Conservation (phyloP, 1,140 invertebrate genomes). For the Homarus americanus region DNA sequence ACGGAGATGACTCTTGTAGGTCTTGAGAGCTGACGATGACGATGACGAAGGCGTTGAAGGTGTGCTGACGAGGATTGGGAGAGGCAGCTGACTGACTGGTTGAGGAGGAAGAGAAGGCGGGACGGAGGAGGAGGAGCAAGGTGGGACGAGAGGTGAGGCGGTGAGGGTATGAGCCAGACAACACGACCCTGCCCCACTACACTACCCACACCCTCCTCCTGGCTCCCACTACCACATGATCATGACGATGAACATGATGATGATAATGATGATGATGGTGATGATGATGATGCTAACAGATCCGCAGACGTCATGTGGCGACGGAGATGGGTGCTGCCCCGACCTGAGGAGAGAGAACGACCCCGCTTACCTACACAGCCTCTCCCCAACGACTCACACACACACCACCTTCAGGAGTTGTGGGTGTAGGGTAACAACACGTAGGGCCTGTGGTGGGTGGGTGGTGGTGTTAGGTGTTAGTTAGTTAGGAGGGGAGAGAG, state of each 20-base stretch:
- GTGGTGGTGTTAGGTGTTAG: background rate
- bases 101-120: background rate
- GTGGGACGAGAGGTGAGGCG: background rate
- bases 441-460: too few species aligned
- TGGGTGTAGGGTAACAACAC: too few species aligned
- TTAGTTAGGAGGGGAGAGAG: background rate
- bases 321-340: conserved; percentile 35
- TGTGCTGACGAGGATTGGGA: too few species aligned
- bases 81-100: background rate
- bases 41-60: too few species aligned
- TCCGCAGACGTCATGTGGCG: conserved; percentile 42
- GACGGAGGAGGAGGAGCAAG: too few species aligned
- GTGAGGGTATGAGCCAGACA: background rate
- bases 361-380: conserved; percentile 15
- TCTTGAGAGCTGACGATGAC: background rate
- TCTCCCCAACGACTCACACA: too few species aligned
- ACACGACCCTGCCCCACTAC: background rate
- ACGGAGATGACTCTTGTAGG: too few species aligned
- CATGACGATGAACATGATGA: background rate
- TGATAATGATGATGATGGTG: conserved; percentile 50
- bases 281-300: conserved; percentile 54
- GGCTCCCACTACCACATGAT: background rate
- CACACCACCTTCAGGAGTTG: too few species aligned
- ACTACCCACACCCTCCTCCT: background rate
- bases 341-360: background rate